Base-by-base conservation (phyloP, 2,113 vertebrate genomes). In the Numida meleagris region DNA sequence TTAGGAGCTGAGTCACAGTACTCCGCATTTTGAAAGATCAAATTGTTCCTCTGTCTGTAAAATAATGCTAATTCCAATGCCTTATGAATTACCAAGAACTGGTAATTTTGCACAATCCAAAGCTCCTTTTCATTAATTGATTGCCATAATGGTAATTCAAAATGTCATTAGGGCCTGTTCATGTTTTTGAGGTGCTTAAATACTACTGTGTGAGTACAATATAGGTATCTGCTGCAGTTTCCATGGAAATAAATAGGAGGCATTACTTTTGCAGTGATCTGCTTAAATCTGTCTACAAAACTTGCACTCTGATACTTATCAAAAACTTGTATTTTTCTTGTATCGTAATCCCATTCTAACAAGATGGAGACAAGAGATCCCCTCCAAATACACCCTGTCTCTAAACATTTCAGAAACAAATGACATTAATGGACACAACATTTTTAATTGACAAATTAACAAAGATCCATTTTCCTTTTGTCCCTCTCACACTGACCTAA, bases 361-460 rank as follows among this genome's bases (percentile, higher is more conserved):
- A 70, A 55, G 66, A 81, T n/a, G 29, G 5, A 19, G 11, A 78
- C 23, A 33, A 40, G 58, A 23, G 2, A n/a, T 48, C 25, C 14
- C 45, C 45, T 36, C 72, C 24, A 76, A 33, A 33, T 2, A 2
- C 4, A 0, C 19, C 29, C 51, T 71, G 59, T 29, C 23, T 68
- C 59, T 46, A 24, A 55, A 34, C 15, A 43, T 36, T 73, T 29
- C 84, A 51, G 46, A 57, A 86, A 72, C 9, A 24, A 0, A 1
- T 34, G 38, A 62, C 63, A 27, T 36, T 62, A 36, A 70, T 5
- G n/a, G 19, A 40, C 45, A 58, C 21, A 38, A 21, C 31, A 53
- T 70, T 86, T 88, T 86, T 68, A 67, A 92, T 57, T 88, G 90
- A 86, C 57, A 61, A 76, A 58, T 57, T 88, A 92, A 86, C 57